A percentile compares a stretch with the other conserved stretches of the same genome.
Evolutionary conservation across 2,113 vertebrate genomes (phyloP).

Genomic region (Mirounga angustirostris): DNA sequence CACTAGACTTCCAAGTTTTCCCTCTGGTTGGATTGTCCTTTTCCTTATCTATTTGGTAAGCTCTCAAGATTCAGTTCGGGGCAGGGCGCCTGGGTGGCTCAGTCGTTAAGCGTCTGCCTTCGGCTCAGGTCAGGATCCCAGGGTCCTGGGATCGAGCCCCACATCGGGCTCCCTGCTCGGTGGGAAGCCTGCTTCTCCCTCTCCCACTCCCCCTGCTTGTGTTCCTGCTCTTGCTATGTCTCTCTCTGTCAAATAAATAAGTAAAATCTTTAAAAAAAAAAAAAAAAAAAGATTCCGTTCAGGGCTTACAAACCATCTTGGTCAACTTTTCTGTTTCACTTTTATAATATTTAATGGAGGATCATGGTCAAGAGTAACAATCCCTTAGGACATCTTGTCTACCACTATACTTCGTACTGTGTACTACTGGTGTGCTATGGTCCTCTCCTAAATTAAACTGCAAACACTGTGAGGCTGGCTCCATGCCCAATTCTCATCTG

Average conservation of each 20-base stretch:
- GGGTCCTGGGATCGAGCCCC: no score
- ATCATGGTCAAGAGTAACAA: not conserved
- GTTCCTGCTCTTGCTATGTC: no score
- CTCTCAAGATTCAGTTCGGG: not conserved
- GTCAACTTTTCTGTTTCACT: not conserved
- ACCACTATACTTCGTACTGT: not conserved
- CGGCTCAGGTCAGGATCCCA: no score
- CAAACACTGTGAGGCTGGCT: not conserved
- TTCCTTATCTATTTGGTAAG: not conserved
- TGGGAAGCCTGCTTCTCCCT: no score
- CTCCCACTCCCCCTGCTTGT: no score
- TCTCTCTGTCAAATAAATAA: no score
- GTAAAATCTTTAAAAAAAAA: no score
- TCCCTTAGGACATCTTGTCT: not conserved
- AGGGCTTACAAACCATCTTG: not conserved
- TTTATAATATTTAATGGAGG: not conserved
- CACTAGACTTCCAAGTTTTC: not conserved
- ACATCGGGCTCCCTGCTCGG: no score
- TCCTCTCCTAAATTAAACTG: not conserved
- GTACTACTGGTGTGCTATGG: not conserved
- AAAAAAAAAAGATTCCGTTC: not conserved
- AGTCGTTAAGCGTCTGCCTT: no score
- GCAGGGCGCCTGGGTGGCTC: no score
- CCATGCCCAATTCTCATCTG: not conserved
- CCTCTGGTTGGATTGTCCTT: not conserved